Evolutionary conservation across 1,140 invertebrate species (phyloP), one percentile per base, ranked within the genome.

Genomic region (Papilio helenus): DNA sequence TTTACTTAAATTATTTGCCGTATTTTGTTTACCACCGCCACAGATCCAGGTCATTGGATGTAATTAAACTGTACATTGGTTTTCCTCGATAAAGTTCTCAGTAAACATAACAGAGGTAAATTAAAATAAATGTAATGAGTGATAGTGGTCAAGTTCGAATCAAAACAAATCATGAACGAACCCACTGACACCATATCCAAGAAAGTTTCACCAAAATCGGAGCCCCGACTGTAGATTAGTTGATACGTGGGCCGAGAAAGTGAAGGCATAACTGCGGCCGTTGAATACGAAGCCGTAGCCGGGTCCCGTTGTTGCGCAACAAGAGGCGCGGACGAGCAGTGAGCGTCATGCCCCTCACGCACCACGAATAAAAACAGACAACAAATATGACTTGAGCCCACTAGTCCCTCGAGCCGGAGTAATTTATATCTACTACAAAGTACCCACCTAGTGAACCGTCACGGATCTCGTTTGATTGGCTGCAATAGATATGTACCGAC

Each of bases 241-340:
- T 85, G 86, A 86, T 79, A 89, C 86, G 87, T 89, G 83, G 85
- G 84, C 87, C 87, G 88, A 92, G 90, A 94, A 94, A 94, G 91
- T 93, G 91, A 93, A 91, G 85, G 82, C 85, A 82, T 82, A 85
- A 79, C 79, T 82, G 78, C 81, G 86, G 85, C 85, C 81, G 83
- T 80, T 85, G 89, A 90, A 92, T 93, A 92, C 87, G 83, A 89
- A 92, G 86, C 81, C 79, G 78, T 81, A 72, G 76, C 80, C 87
- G 78, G 80, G 86, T 87, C 86, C 84, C 83, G 82, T 84, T 84
- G 83, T 94, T 94, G 89, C 90, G 91, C 90, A 94, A 94, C 87
- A 80, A 82, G 85, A 85, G 83, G 81, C 85, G 83, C 85, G 81
- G 85, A 84, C 86, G 88, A 89, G 88, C 92, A 89, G 84, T 85